These are phyloP conservation scores for Phoronis australis DNA, from an alignment of 2,888 invertebrate genomes.

Conservation along the genomic window DNA sequence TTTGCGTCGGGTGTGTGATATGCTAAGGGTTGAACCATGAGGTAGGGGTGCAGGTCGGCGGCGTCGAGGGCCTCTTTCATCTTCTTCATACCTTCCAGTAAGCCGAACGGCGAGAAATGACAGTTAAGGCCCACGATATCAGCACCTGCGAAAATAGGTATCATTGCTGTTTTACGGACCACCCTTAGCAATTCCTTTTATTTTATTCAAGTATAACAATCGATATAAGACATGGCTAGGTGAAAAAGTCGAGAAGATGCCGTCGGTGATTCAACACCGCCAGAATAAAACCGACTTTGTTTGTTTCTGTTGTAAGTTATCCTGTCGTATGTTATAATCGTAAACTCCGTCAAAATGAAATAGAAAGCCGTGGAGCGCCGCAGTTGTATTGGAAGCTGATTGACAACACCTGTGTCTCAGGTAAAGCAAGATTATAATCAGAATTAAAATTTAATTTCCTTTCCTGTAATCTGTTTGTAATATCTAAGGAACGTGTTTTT, in stretches of 20 bases:
- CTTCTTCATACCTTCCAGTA: slow-evolving; percentile 33
- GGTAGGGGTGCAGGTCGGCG: slow-evolving; percentile 36
- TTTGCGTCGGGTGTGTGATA: slow-evolving; percentile 44
- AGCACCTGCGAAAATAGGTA: slow-evolving; percentile 23
- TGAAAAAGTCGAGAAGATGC: too few relatives aligned
- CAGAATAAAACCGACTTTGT: too few relatives aligned
- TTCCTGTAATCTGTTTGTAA: neutral
- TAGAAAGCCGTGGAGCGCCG: too few relatives aligned
- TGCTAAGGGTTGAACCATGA: slow-evolving; percentile 45
- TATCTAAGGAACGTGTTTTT: neutral
- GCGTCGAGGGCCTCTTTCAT: slow-evolving; percentile 48
- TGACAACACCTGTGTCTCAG: too few relatives aligned
- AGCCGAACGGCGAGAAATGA: slow-evolving; percentile 48
- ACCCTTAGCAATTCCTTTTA: neutral
- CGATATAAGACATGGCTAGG: too few relatives aligned
- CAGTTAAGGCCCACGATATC: slow-evolving; percentile 51
- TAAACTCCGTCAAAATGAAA: too few relatives aligned
- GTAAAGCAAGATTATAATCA: neutral
- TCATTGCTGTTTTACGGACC: neutral
- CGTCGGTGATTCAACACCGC: too few relatives aligned
- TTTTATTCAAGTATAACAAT: too few relatives aligned
- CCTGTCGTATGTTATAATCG: too few relatives aligned
- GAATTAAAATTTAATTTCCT: neutral
- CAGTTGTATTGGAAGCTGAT: too few relatives aligned
- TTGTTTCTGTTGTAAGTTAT: too few relatives aligned